Conservation (phyloP, 2,113 vertebrate species). For the Cephalopterus ornatus region DNA sequence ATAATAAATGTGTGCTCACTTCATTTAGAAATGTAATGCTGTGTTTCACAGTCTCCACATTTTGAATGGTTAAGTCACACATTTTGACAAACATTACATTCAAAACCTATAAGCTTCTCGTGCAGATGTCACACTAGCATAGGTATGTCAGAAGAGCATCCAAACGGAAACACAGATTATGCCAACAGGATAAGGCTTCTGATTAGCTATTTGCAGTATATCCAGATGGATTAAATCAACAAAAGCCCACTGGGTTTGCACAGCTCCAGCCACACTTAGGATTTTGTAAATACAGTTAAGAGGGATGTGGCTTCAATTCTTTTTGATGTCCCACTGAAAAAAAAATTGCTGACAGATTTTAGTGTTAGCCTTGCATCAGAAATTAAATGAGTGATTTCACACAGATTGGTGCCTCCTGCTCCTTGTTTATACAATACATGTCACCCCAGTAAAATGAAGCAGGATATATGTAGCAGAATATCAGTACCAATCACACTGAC, state of each 20-base stretch:
- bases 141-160: background rate
- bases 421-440: background rate
- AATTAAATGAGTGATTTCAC: background rate
- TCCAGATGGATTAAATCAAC: background rate
- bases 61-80: background rate
- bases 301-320: background rate
- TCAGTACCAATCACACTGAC: background rate
- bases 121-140: rapidly evolving
- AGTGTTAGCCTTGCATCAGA: background rate
- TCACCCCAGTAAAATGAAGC: background rate
- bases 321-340: background rate
- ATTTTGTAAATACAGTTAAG: background rate
- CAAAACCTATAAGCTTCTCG: background rate
- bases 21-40: background rate
- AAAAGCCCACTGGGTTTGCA: background rate
- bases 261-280: background rate
- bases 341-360: background rate
- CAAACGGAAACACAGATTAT: background rate
- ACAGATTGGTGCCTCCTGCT: background rate
- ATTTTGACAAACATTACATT: background rate
- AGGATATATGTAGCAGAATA: background rate
- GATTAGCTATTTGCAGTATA: background rate
- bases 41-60: background rate
- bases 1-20: background rate
- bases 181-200: background rate